Evolutionary conservation across 2,113 vertebrate species (phyloP), one percentile per base, ranked within the genome.

Genomic region (Epinephelus fuscoguttatus): DNA sequence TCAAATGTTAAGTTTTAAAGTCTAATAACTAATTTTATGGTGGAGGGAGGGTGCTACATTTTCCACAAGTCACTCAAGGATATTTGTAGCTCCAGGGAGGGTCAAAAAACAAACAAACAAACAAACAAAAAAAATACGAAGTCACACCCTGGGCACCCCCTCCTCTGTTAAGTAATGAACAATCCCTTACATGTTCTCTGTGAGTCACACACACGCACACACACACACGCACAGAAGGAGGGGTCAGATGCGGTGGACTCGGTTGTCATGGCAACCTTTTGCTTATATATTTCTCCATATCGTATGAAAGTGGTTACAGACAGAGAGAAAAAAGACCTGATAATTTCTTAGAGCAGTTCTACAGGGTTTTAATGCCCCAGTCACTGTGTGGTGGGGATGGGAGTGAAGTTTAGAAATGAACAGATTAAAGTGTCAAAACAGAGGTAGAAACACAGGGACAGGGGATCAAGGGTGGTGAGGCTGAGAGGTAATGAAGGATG

Each of bases 261-360:
- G 19, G 95, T 95, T 95, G 91, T 81, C 93, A 95, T 94, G 88
- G 94, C 86, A 95, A 95, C 94, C 92, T 75, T 82, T 80, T 89
- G 83, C 93, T 94, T 94, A 93, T 93, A 93, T 83, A 90, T 91
- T 88, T 91, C 82, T 87, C 80, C 82, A 78, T 92, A 82, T 77
- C 68, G 78, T 90, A 89, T 78, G 80, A 89, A 91, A 90, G 81
- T 85, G 62, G 69, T 60, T 23, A 67, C 55, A 72, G 70, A 74
- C 56, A n/a, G 53, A 80, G 52, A 70, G 60, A 73, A 81, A 72
- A 61, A 69, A 17, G 75, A 66, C 80, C 30, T 49, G 5, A 62
- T 85, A 60, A 78, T 87, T 85, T 89, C 63, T 71, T 27, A 66
- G 21, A 80, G 69, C 52, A 66, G 67, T 2, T 14, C 17, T 12